phyloP scores from a whole-genome alignment of 2,113 vertebrate genomes.

The Grantiella picta region DNA sequence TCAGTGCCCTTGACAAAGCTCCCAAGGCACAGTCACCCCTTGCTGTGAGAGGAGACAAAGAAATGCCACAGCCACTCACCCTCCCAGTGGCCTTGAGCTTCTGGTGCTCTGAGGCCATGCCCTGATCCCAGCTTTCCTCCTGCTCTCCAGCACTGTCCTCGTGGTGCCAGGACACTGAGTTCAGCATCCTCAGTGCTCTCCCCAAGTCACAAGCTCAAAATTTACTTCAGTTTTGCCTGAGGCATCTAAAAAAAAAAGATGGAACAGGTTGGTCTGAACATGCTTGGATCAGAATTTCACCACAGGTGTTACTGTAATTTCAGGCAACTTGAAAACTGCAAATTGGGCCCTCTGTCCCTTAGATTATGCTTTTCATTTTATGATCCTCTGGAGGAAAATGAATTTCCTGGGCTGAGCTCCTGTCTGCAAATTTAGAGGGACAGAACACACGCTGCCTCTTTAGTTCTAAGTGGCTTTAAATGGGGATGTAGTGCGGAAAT shows the following conservation, averaged over 20 bases:
- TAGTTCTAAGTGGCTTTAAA: not conserved
- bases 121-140: not conserved
- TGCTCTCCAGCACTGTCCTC: not conserved
- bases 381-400: not conserved
- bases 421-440: not conserved
- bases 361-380: not conserved
- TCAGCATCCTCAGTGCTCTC: not conserved
- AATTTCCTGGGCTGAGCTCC: not conserved
- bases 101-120: not conserved
- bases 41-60: not conserved
- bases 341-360: not conserved
- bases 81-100: not conserved
- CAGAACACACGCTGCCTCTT: not conserved
- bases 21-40: not conserved
- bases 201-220: not conserved
- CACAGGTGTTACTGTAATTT: conserved; percentile 26
- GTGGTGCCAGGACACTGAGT: not conserved
- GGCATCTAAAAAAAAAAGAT: not conserved
- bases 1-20: conserved; percentile 5
- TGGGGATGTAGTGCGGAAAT: not conserved
- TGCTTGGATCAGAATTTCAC: conserved; percentile 17
- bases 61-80: not conserved
- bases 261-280: not conserved
- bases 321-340: not conserved
- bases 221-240: not conserved